These are phyloP conservation scores for Ceratothoa steindachneri DNA, from an alignment of 2,888 invertebrate genomes.

Conservation along the genomic window DNA sequence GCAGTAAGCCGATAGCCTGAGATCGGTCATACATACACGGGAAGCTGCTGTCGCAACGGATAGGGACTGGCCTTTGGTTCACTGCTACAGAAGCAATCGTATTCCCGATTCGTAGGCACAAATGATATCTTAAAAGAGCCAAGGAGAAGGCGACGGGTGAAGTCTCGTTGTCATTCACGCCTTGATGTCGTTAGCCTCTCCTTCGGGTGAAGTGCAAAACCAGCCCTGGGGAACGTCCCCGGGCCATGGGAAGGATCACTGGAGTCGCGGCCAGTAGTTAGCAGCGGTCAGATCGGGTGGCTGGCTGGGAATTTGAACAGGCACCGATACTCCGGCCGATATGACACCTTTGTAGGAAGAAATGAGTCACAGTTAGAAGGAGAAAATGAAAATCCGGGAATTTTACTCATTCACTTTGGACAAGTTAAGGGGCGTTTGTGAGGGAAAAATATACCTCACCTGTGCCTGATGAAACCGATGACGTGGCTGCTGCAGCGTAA, in stretches of 20 bases:
- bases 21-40: too few species aligned
- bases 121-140: neutral
- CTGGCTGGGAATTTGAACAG: constrained; percentile 48
- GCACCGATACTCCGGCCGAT: constrained; percentile 48
- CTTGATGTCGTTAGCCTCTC: neutral
- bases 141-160: neutral
- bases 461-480: constrained; percentile 18
- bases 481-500: constrained; percentile 17
- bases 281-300: constrained; percentile 44
- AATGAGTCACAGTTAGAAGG: too few species aligned
- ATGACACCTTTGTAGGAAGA: constrained; percentile 43
- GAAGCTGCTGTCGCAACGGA: too few species aligned
- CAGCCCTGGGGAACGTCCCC: constrained; percentile 17
- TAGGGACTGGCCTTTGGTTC: too few species aligned
- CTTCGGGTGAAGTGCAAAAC: constrained; percentile 6
- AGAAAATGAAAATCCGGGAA: too few species aligned
- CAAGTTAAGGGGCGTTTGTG: too few species aligned
- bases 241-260: constrained; percentile 40
- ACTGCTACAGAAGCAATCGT: too few species aligned
- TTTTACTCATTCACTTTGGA: too few species aligned
- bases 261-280: constrained; percentile 48
- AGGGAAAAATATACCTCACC: constrained; percentile 17
- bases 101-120: neutral
- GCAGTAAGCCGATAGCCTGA: too few species aligned
- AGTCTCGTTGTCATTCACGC: neutral